A percentile compares a stretch with the other conserved stretches of the same genome.
Evolutionary conservation across 2,113 vertebrate genomes (phyloP).

Genomic region (Coreoperca whiteheadi): DNA sequence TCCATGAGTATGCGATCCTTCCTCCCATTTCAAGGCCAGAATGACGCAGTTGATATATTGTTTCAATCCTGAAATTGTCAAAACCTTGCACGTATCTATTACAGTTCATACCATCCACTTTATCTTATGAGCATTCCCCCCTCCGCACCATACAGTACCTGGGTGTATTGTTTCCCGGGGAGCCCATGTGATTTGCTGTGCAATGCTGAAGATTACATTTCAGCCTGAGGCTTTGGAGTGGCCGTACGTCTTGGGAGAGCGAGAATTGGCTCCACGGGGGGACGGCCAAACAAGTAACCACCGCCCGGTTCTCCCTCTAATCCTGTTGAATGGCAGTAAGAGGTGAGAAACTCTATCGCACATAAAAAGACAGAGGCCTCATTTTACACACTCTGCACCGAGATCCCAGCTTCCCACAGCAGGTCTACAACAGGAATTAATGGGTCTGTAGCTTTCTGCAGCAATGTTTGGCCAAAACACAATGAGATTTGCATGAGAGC

Average conservation of each 20-base stretch:
- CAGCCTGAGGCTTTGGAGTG: slow-evolving; percentile 61
- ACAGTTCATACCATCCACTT: slow-evolving; percentile 46
- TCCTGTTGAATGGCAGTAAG: slow-evolving; percentile 59
- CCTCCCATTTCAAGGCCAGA: not conserved
- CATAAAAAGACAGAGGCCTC: slow-evolving; percentile 62
- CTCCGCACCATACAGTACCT: slow-evolving; percentile 29
- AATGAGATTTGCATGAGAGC: slow-evolving; percentile 56
- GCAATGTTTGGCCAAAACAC: slow-evolving; percentile 45
- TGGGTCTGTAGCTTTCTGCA: slow-evolving; percentile 52
- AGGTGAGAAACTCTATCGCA: slow-evolving; percentile 72
- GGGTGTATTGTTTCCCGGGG: slow-evolving; percentile 57
- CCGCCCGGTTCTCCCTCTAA: slow-evolving; percentile 65
- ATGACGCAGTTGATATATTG: slow-evolving; percentile 30
- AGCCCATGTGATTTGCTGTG: slow-evolving; percentile 53
- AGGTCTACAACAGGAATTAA: slow-evolving; percentile 42
- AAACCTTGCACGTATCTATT: slow-evolving; percentile 60
- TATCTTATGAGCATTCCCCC: slow-evolving; percentile 10
- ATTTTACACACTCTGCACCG: slow-evolving; percentile 37
- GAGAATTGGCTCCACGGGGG: slow-evolving; percentile 50
- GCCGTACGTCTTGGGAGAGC: slow-evolving; percentile 56
- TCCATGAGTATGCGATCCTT: not conserved
- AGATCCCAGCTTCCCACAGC: slow-evolving; percentile 49
- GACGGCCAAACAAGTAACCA: slow-evolving; percentile 52
- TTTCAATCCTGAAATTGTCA: slow-evolving; percentile 48
- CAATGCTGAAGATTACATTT: slow-evolving; percentile 68